Evolutionary conservation across 2,113 vertebrate genomes (phyloP).

Genomic region (Prietella phreatophila): DNA sequence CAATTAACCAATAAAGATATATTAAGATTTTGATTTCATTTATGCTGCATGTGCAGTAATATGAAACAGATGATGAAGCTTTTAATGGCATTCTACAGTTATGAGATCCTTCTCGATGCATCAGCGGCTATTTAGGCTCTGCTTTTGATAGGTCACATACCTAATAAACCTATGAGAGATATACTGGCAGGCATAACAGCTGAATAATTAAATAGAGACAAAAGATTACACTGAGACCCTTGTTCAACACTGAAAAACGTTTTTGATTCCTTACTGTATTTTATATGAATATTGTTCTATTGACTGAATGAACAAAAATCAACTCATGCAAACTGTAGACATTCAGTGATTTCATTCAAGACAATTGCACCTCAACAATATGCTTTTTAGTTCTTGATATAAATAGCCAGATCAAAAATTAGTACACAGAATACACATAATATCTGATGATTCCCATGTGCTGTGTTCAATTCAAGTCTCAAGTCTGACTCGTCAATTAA

Average conservation of each 20-base stretch:
- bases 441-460: no score
- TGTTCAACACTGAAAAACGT: not conserved
- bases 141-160: slow-evolving; percentile 57
- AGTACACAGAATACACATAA: not conserved
- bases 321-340: not conserved
- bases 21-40: slow-evolving; percentile 51
- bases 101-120: slow-evolving; percentile 39
- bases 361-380: not conserved
- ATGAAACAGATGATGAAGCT: slow-evolving; percentile 46
- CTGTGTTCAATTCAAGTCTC: not conserved
- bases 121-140: slow-evolving; percentile 41
- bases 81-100: slow-evolving; percentile 46
- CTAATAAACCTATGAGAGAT: slow-evolving; percentile 43
- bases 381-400: not conserved
- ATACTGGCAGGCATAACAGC: slow-evolving; percentile 18
- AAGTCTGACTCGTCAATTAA: not conserved
- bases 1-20: slow-evolving; percentile 47
- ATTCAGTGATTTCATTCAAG: not conserved
- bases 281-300: not conserved
- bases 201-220: not conserved
- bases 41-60: slow-evolving; percentile 45
- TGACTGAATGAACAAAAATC: not conserved
- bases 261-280: not conserved
- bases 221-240: not conserved
- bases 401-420: not conserved